phyloP scores from a whole-genome alignment of 1,140 invertebrate species.

The Ceratina calcarata region DNA sequence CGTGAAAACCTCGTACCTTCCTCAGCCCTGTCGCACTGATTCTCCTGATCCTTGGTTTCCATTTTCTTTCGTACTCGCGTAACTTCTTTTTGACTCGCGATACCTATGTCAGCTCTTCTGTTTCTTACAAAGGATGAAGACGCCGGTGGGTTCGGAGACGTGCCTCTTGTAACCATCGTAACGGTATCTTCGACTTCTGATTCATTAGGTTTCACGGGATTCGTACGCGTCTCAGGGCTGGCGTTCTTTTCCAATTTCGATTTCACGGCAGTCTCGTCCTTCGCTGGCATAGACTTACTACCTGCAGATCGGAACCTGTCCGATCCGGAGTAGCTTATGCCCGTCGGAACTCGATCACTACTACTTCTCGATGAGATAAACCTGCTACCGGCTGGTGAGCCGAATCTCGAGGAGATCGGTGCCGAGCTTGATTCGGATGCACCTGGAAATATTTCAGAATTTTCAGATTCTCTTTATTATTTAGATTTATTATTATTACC shows the following conservation, averaged over 20 bases:
- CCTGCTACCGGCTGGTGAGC: slow-evolving; percentile 48
- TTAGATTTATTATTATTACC: too few relatives aligned
- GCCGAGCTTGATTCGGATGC: slow-evolving; percentile 63
- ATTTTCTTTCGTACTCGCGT: slow-evolving; percentile 81
- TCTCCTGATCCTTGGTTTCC: slow-evolving; percentile 83
- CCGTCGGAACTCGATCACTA: slow-evolving; percentile 54
- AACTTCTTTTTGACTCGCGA: slow-evolving; percentile 85
- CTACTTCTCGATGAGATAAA: slow-evolving; percentile 54
- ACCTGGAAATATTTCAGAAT: slow-evolving; percentile 36
- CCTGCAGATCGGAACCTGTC: slow-evolving; percentile 60
- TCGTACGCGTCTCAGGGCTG: slow-evolving; percentile 13
- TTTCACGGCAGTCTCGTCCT: slow-evolving; percentile 48
- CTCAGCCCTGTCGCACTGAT: slow-evolving; percentile 85
- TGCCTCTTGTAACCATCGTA: slow-evolving; percentile 86
- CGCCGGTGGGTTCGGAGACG: slow-evolving; percentile 88
- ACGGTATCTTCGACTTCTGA: slow-evolving; percentile 72
- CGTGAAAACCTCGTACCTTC: slow-evolving; percentile 83
- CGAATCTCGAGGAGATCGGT: slow-evolving; percentile 57
- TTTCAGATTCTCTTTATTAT: not conserved
- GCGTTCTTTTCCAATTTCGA: slow-evolving; percentile 21
- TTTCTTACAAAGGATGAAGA: slow-evolving; percentile 83
- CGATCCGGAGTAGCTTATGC: slow-evolving; percentile 54
- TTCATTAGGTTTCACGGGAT: slow-evolving; percentile 17
- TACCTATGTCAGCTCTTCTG: slow-evolving; percentile 86
- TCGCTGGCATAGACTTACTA: slow-evolving; percentile 46